phyloP scores from a whole-genome alignment of 2,888 invertebrate genomes.

The Watsonalla cultraria region DNA sequence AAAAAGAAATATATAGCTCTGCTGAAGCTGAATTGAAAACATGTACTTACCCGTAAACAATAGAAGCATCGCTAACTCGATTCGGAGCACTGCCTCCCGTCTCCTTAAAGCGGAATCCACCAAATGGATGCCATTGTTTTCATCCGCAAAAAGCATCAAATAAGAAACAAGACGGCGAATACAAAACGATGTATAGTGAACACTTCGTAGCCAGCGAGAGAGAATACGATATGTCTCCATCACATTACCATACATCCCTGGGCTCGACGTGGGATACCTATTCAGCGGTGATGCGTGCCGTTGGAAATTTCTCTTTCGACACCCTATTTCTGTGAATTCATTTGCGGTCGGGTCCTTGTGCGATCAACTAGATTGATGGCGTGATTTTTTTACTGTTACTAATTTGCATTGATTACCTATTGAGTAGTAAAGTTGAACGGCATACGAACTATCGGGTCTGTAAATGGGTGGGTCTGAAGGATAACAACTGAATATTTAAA shows the following conservation, averaged over 20 bases:
- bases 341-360: slow-evolving; percentile 8
- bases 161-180: slow-evolving; percentile 43
- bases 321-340: slow-evolving; percentile 28
- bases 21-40: slow-evolving; percentile 21
- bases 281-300: slow-evolving; percentile 53
- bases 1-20: background rate
- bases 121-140: slow-evolving; percentile 65
- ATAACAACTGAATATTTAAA: too few relatives aligned
- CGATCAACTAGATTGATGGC: background rate
- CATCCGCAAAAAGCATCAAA: slow-evolving; percentile 53
- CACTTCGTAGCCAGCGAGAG: slow-evolving; percentile 50
- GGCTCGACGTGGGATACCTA: slow-evolving; percentile 46
- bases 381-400: background rate
- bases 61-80: slow-evolving; percentile 39
- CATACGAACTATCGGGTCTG: too few relatives aligned
- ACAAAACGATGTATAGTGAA: slow-evolving; percentile 52
- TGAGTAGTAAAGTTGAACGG: background rate
- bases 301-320: slow-evolving; percentile 40
- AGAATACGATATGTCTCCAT: slow-evolving; percentile 69
- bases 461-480: too few relatives aligned
- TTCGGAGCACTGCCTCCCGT: slow-evolving; percentile 41
- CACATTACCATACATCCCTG: slow-evolving; percentile 68
- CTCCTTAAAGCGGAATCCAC: slow-evolving; percentile 49
- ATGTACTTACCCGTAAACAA: slow-evolving; percentile 31
- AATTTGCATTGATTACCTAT: background rate